Conservation (phyloP, 2,888 invertebrate genomes). For the Leptodirus hochenwartii region DNA sequence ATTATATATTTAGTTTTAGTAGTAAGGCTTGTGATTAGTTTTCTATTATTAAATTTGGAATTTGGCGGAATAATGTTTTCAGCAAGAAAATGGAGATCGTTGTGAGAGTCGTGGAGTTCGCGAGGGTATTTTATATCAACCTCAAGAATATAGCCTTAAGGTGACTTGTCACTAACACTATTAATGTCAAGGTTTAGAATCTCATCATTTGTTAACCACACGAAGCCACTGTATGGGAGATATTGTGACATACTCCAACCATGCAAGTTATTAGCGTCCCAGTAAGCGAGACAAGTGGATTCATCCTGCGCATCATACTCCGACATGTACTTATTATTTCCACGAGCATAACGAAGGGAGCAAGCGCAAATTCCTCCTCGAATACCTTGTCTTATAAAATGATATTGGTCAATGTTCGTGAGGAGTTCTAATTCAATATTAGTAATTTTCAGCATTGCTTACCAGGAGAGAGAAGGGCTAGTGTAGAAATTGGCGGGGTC, state of each 20-base stretch:
- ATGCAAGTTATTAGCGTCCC: conserved; percentile 14
- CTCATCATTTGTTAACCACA: too few relatives aligned
- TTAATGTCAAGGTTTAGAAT: too few relatives aligned
- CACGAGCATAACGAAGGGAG: conserved; percentile 14
- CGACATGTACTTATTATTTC: conserved; percentile 18
- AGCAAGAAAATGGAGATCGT: conserved; percentile 3
- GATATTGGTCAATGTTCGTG: conserved; percentile 17
- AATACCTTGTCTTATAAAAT: conserved; percentile 16
- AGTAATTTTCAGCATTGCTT: conserved; percentile 16
- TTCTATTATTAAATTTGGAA: conserved; percentile 5
- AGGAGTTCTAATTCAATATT: conserved; percentile 16
- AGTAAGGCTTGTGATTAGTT: conserved; percentile 5
- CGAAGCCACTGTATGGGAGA: too few relatives aligned
- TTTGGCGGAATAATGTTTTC: conserved; percentile 5
- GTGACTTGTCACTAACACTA: background rate
- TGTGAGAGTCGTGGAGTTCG: conserved; percentile 4
- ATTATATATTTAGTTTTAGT: conserved; percentile 7
- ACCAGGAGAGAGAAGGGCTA: conserved; percentile 1
- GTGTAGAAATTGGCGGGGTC: conserved; percentile 5
- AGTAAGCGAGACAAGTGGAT: conserved; percentile 13
- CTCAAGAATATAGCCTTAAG: conserved; percentile 3
- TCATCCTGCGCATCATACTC: conserved; percentile 13
- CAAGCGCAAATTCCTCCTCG: conserved; percentile 18
- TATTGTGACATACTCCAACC: conserved; percentile 11
- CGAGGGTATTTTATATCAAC: conserved; percentile 5